phyloP scores from a whole-genome alignment of 2,797 vertebrate species.

The Eurystomus glaucurus region DNA sequence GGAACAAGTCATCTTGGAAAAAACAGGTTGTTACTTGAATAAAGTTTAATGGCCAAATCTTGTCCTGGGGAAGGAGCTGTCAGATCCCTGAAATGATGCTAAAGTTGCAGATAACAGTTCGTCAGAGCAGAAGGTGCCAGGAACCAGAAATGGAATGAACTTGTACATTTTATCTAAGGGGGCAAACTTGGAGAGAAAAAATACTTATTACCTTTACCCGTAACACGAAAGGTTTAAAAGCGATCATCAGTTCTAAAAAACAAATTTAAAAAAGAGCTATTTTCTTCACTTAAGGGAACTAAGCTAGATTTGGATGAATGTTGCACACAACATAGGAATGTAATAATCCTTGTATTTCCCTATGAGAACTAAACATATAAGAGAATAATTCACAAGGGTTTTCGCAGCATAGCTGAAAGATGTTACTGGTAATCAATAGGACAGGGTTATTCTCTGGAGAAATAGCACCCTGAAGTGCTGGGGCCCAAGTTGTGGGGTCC shows the following conservation, averaged over 20 bases:
- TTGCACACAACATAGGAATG: background rate
- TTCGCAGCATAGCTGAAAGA: background rate
- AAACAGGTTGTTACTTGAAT: background rate
- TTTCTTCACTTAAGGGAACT: background rate
- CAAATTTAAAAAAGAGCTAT: background rate
- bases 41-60: background rate
- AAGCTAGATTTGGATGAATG: background rate
- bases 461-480: background rate
- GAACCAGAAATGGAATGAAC: background rate
- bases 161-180: background rate
- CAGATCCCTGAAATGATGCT: background rate
- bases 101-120: background rate
- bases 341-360: background rate
- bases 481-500: no score
- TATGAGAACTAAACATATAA: background rate
- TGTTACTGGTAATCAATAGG: background rate
- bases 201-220: background rate
- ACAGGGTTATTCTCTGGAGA: background rate
- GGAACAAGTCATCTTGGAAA: background rate
- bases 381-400: background rate
- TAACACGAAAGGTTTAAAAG: background rate
- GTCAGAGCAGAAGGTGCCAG: background rate
- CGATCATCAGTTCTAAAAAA: background rate
- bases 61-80: background rate
- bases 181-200: background rate